phyloP scores from a whole-genome alignment of 1,140 invertebrate species.

The Cydia pomonella region DNA sequence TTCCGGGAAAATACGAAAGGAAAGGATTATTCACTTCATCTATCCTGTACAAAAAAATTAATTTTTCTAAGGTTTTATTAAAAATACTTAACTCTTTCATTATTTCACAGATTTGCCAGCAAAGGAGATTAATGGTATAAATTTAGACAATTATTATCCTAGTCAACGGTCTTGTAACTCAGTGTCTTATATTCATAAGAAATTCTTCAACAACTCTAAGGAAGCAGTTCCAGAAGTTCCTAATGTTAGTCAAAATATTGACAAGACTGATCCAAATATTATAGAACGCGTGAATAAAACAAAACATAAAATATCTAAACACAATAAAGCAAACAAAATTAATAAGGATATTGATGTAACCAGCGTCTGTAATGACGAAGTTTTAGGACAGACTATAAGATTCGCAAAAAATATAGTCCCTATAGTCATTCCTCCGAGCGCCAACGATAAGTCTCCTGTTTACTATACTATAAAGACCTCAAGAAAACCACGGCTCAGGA shows the following conservation, averaged over 20 bases:
- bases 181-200: slow-evolving; percentile 65
- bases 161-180: slow-evolving; percentile 53
- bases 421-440: slow-evolving; percentile 57
- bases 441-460: slow-evolving; percentile 46
- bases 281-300: slow-evolving; percentile 2
- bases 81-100: slow-evolving; percentile 20
- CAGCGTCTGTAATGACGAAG: slow-evolving; percentile 43
- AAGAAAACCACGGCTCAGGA: slow-evolving; percentile 53
- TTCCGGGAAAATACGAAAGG: too few species aligned
- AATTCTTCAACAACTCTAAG: slow-evolving; percentile 44
- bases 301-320: neutral
- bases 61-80: neutral
- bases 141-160: slow-evolving; percentile 53
- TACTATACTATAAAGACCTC: slow-evolving; percentile 64
- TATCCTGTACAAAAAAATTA: too few species aligned
- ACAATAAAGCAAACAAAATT: slow-evolving; percentile 16
- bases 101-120: slow-evolving; percentile 37
- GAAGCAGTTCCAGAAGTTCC: neutral
- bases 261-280: neutral
- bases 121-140: slow-evolving; percentile 46
- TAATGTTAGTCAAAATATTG: neutral
- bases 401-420: slow-evolving; percentile 67
- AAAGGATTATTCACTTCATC: too few species aligned
- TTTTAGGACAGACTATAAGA: slow-evolving; percentile 61
- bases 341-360: slow-evolving; percentile 36